Evolutionary conservation across 2,113 vertebrate species (phyloP), one percentile per base, ranked within the genome.

Genomic region (Hiodon alosoides): DNA sequence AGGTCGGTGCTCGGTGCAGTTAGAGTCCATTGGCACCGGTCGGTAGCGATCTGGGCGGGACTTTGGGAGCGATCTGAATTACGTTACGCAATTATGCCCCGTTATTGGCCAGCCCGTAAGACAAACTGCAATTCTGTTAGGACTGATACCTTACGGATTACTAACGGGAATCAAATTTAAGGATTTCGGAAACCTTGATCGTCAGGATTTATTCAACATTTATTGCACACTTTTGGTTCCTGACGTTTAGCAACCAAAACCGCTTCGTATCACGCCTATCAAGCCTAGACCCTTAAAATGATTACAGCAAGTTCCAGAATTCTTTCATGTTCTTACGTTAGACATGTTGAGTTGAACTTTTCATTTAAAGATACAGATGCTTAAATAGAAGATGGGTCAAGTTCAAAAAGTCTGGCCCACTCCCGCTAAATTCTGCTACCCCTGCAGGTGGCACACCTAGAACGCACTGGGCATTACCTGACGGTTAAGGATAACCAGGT

Each of bases 401-500:
- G 46, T 9, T 31, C 13, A 60, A 46, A 57, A 60, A 5, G 48
- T 55, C 47, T 58, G 46, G 16, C 13, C 16, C 76, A 72, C 46
- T 16, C 16, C 13, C 8, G 72, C 61, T 81, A 75, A 53, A 81
- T 80, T 79, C 78, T 72, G 48, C 76, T 60, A 59, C 73, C n/a
- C 75, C 54, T 58, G 67, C 80, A 98, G 96, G 90, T 98, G 76
- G 96, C 96, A 71, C 96, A 98, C 86, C 89, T 98, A 90, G 95
- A 98, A 85, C 91, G 95, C 80, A 97, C 96, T 7, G 96, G 96
- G 60, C 96, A 98, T 84, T 98, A 98, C 87, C 87, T 98, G 81
- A 98, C 96, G 4, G 96, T 94, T 83, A 98, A 98, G 88, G 96
- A 98, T 87, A 98, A 98, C 93, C 96, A 98, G 73, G 96, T 98